A percentile compares a stretch with the other conserved stretches of the same genome.
These are phyloP conservation scores for Chymomyza fuscimana DNA, from an alignment of 2,888 invertebrate species.

Conservation along the genomic window DNA sequence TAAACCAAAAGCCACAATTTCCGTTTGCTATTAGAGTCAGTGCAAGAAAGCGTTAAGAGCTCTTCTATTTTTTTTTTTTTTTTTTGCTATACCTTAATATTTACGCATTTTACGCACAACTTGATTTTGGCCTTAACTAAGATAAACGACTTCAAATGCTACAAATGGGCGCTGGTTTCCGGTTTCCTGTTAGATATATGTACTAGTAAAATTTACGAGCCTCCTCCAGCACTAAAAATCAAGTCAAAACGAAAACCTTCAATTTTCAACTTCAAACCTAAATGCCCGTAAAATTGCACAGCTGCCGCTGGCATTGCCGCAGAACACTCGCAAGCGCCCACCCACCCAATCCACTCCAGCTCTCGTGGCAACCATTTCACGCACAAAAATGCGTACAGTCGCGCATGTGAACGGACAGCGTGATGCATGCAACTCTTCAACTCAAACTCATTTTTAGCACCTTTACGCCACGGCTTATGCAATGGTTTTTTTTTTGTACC, in stretches of 20 bases:
- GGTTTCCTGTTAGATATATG: conserved; percentile 55
- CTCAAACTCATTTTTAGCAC: conserved; percentile 18
- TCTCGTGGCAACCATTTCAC: neutral
- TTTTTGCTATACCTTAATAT: neutral
- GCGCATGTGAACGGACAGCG: conserved; percentile 18
- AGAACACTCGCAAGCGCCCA: neutral
- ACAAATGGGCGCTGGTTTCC: conserved; percentile 73
- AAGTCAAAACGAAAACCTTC: conserved; percentile 40
- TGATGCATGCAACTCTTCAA: neutral
- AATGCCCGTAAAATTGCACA: conserved; percentile 23
- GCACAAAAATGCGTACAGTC: conserved; percentile 57
- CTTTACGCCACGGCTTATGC: conserved; percentile 48
- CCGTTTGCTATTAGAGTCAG: conserved; percentile 64
- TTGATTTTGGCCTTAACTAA: conserved; percentile 46
- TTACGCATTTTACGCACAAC: conserved; percentile 56
- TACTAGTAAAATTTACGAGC: conserved; percentile 61
- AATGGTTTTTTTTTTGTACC: conserved; percentile 43
- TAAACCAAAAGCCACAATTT: conserved; percentile 68
- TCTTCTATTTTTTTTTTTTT: conserved; percentile 4
- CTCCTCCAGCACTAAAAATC: conserved; percentile 9
- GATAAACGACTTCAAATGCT: conserved; percentile 54
- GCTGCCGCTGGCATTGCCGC: neutral
- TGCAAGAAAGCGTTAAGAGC: neutral
- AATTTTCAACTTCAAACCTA: conserved; percentile 44
- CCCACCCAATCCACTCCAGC: neutral